Evolutionary conservation across 92 coral and sea anemone species (phyloP).

Genomic region (Scolanthus callimorphus): DNA sequence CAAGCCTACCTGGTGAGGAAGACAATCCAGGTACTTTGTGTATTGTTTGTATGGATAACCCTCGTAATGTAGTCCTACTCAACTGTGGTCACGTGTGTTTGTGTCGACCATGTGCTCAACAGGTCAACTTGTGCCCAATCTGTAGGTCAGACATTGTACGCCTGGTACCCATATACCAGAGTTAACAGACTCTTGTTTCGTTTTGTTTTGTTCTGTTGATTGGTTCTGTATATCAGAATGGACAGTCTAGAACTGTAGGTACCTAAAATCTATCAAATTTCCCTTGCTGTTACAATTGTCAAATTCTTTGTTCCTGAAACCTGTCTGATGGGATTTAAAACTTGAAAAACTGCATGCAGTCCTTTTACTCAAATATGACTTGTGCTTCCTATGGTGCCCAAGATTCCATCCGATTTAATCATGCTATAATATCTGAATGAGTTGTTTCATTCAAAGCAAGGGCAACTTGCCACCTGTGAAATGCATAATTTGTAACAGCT

Average conservation of each 20-base stretch:
- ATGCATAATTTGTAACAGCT: no score
- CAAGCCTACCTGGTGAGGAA: constrained; percentile 20
- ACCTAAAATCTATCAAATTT: no score
- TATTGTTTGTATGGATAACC: constrained; percentile 86
- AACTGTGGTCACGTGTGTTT: constrained; percentile 98
- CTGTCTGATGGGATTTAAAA: no score
- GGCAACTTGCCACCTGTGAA: no score
- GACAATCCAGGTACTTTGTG: constrained; percentile 51
- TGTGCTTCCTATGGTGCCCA: no score
- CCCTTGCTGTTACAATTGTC: no score
- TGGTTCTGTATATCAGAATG: not conserved
- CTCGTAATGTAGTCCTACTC: constrained; percentile 87
- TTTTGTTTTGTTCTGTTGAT: not conserved
- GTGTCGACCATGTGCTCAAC: constrained; percentile 69
- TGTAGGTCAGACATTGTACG: constrained; percentile 79
- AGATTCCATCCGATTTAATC: no score
- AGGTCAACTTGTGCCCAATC: constrained; percentile 79
- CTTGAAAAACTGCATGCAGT: no score
- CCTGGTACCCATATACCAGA: constrained; percentile 70
- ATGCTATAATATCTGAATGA: no score
- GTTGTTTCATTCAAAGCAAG: no score
- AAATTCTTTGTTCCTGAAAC: no score
- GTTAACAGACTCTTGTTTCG: constrained; percentile 6
- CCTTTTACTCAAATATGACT: no score
- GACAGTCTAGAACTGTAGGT: not conserved